phyloP scores from a whole-genome alignment of 1,140 invertebrate species.

The Trinorchestia longiramus region DNA sequence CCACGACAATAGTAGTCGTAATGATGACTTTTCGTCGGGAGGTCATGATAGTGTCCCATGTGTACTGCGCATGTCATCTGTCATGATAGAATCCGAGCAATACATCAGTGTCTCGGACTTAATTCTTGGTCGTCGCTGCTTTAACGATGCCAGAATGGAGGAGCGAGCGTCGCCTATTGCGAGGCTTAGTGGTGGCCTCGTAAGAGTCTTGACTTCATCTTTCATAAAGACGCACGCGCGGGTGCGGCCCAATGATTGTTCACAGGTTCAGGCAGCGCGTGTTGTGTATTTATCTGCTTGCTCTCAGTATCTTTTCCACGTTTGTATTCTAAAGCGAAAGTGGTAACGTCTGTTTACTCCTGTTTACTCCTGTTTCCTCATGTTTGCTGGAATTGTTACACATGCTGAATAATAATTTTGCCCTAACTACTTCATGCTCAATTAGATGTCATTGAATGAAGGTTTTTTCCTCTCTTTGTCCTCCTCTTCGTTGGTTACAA shows the following conservation, averaged over 20 bases:
- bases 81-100: conserved; percentile 8
- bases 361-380: neutral
- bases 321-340: too few relatives aligned
- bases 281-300: neutral
- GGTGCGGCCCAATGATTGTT: neutral
- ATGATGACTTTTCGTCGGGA: neutral
- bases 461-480: too few relatives aligned
- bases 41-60: neutral
- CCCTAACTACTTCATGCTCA: neutral
- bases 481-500: too few relatives aligned
- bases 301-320: neutral
- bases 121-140: neutral
- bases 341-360: too few relatives aligned
- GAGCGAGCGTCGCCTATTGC: neutral
- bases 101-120: conserved; percentile 18
- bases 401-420: neutral
- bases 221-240: neutral
- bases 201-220: neutral
- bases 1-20: neutral
- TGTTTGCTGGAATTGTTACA: neutral
- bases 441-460: neutral
- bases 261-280: neutral
- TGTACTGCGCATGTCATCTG: neutral
- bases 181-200: neutral
- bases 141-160: neutral